Evolutionary conservation across 2,113 vertebrate genomes (phyloP), one percentile per base, ranked within the genome.

Genomic region (Pycnonotus jocosus): DNA sequence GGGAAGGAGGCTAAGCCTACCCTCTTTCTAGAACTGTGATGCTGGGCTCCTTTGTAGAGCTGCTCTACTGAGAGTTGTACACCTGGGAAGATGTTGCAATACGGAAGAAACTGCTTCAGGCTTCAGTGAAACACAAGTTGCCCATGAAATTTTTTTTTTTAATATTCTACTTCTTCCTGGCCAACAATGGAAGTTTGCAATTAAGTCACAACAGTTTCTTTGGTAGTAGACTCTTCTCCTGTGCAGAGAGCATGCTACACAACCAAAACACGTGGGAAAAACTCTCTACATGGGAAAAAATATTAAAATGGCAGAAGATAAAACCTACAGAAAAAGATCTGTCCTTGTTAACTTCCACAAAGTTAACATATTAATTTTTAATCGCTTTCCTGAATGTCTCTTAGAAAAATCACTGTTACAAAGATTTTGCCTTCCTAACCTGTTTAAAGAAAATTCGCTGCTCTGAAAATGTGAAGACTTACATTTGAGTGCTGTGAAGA

Each of bases 81-180:
- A 31, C 3, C 27, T 1, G 1, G 8, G 31, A 50, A 68, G 25
- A 64, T 28, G 56, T 0, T 8, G 2, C 19, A 65, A 31, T 15
- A 53, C 11, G 42, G 40, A 44, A 86, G 56, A 74, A 86, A 47
- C 10, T 56, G 27, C 51, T 83, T 33, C 70, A 37, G 48, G 25
- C 62, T 90, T 82, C 77, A 73, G n/a, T 50, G 38, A 80, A 42
- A 69, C 7, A 38, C 6, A 54, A 40, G 25, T 13, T 83, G 54
- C 8, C 20, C 35, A 35, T 11, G 58, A 79, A 57, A 10, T 30
- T 38, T 90, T 73, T 66, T 47, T 44, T 5, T 50, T 50, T 42
- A 42, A 71, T 23, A 7, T 71, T 61, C 23, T 15, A 9, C 14
- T 64, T 85, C 47, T 27, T 68, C 51, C 54, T 62, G 28, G 40